Conservation (phyloP, 2,888 invertebrate species). For the Glomeris marginata region DNA sequence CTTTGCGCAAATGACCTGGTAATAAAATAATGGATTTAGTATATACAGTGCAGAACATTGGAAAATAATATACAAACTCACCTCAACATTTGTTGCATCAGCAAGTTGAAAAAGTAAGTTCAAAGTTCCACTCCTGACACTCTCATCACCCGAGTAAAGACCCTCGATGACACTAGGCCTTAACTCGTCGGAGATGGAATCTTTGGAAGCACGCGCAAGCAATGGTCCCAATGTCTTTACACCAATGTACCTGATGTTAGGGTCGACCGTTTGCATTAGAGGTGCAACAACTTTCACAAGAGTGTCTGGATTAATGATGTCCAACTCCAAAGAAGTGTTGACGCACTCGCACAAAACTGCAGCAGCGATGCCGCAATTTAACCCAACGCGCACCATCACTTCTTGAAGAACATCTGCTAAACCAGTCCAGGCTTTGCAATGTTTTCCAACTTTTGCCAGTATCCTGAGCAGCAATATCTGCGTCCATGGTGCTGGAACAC, state of each 20-base stretch:
- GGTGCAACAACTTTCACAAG: slow-evolving; percentile 23
- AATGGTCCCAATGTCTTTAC: slow-evolving; percentile 26
- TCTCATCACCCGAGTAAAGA: slow-evolving; percentile 25
- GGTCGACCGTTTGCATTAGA: slow-evolving; percentile 22
- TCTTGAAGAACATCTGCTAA: slow-evolving; percentile 20
- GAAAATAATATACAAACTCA: slow-evolving; percentile 4
- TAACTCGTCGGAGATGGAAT: not conserved
- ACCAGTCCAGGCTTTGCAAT: too few relatives aligned
- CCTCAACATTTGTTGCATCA: slow-evolving; percentile 24
- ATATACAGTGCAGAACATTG: not conserved
- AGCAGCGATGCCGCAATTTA: slow-evolving; percentile 24
- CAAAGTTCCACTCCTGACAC: slow-evolving; percentile 26
- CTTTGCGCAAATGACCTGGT: slow-evolving; percentile 21
- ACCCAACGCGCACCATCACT: slow-evolving; percentile 22
- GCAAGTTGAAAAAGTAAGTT: slow-evolving; percentile 27
- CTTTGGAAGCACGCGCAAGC: slow-evolving; percentile 25
- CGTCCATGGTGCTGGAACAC: slow-evolving; percentile 29
- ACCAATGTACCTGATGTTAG: slow-evolving; percentile 24
- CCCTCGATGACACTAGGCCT: slow-evolving; percentile 25
- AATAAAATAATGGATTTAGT: not conserved
- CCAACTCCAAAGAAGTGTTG: slow-evolving; percentile 21
- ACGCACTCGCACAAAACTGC: slow-evolving; percentile 26
- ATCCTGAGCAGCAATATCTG: slow-evolving; percentile 17
- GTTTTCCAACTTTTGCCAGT: too few relatives aligned
- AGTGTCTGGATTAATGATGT: slow-evolving; percentile 19